Conservation (phyloP, 2,797 vertebrate genomes). For the Chanos chanos region DNA sequence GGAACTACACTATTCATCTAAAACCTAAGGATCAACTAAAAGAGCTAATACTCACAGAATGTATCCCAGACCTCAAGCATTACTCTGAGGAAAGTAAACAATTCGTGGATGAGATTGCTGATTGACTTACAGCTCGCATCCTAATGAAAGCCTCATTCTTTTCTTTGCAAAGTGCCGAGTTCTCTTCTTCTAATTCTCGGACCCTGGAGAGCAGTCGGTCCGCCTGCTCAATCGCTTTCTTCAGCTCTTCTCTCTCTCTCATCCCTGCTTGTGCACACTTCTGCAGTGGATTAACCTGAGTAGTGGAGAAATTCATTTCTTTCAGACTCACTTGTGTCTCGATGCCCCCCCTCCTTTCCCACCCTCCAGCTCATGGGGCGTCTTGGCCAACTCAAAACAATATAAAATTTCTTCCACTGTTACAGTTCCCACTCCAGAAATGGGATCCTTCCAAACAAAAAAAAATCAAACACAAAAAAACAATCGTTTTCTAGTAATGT, state of each 20-base stretch:
- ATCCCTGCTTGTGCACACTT: slow-evolving; percentile 52
- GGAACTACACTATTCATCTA: background rate
- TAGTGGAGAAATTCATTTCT: slow-evolving; percentile 33
- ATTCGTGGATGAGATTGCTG: background rate
- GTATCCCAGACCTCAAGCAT: background rate
- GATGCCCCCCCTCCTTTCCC: slow-evolving; percentile 22
- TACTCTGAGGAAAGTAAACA: too few species aligned
- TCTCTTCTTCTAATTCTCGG: slow-evolving; percentile 63
- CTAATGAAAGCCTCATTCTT: slow-evolving; percentile 56
- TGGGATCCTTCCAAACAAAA: slow-evolving; percentile 26
- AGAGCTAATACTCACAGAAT: slow-evolving; percentile 18
- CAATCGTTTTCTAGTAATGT: background rate
- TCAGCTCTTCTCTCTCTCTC: slow-evolving; percentile 72
- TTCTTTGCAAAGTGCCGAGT: slow-evolving; percentile 55
- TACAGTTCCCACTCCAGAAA: slow-evolving; percentile 31
- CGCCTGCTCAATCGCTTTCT: slow-evolving; percentile 63
- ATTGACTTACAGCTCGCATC: slow-evolving; percentile 63
- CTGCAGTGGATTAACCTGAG: slow-evolving; percentile 50
- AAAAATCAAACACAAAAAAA: background rate
- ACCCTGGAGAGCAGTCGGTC: slow-evolving; percentile 60
- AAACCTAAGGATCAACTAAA: background rate
- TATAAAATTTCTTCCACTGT: slow-evolving; percentile 40
- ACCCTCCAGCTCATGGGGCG: slow-evolving; percentile 38
- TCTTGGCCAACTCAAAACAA: slow-evolving; percentile 40
- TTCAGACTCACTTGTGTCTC: slow-evolving; percentile 39